phyloP scores from a whole-genome alignment of 2,888 invertebrate species.

The Adela reaumurella region DNA sequence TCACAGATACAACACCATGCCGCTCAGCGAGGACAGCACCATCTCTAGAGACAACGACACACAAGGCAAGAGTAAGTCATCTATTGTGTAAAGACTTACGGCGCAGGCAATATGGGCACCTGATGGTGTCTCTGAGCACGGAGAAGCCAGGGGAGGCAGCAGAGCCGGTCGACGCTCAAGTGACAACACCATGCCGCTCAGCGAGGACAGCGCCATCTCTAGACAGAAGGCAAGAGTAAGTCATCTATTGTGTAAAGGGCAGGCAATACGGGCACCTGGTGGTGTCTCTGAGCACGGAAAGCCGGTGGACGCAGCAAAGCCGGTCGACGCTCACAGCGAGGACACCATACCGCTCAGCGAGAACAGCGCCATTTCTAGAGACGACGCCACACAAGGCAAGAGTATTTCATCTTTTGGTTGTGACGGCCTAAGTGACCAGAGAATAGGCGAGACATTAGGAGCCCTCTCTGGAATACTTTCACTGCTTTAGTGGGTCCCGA shows the following conservation, averaged over 20 bases:
- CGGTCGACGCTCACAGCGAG: neutral
- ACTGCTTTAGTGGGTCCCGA: no score
- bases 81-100: neutral
- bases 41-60: neutral
- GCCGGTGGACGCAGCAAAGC: constrained; percentile 12
- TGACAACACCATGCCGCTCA: no score
- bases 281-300: constrained; percentile 37
- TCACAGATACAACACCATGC: constrained; percentile 12
- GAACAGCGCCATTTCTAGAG: neutral
- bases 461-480: no score
- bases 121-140: no score
- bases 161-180: no score
- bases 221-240: no score
- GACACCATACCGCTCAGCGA: constrained; percentile 13
- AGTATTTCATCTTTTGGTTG: constrained; percentile 5
- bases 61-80: constrained; percentile 17
- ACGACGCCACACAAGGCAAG: constrained; percentile 16
- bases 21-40: constrained; percentile 3
- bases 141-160: no score
- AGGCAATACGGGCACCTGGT: constrained; percentile 49
- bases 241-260: no score
- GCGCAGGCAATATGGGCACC: no score
- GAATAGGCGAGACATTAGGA: no score
- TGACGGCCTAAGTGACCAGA: no score
- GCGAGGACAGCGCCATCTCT: no score